phyloP scores from a whole-genome alignment of 2,888 invertebrate species.

The Scotopteryx bipunctaria region DNA sequence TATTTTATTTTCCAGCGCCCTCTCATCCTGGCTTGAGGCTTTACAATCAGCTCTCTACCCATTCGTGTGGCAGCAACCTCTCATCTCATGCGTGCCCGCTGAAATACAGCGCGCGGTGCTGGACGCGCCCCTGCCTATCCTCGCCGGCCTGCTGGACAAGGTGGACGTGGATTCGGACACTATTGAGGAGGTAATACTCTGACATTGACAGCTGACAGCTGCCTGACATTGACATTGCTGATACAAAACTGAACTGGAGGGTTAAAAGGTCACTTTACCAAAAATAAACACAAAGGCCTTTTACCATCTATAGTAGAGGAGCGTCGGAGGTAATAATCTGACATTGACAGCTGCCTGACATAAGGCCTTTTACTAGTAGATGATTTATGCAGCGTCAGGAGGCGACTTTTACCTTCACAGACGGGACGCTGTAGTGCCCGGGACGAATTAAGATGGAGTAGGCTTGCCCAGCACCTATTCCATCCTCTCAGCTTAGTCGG shows the following conservation, averaged over 20 bases:
- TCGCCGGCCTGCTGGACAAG: constrained; percentile 86
- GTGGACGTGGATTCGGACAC: constrained; percentile 26
- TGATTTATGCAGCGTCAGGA: too few species aligned
- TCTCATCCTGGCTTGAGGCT: constrained; percentile 90
- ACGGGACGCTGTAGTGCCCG: too few species aligned
- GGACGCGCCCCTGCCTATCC: constrained; percentile 89
- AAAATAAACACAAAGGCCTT: too few species aligned
- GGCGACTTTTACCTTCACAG: too few species aligned
- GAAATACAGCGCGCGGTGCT: constrained; percentile 87
- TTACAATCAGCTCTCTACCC: constrained; percentile 90
- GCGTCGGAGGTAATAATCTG: too few species aligned
- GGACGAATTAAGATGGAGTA: too few species aligned
- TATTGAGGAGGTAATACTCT: constrained; percentile 26
- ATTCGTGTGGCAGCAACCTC: constrained; percentile 93
- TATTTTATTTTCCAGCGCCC: constrained; percentile 40
- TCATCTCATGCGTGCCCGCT: constrained; percentile 89
- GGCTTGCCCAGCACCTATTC: too few species aligned
- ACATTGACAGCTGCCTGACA: too few species aligned
- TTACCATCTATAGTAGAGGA: too few species aligned
- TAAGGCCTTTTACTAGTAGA: too few species aligned
- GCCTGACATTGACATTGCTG: too few species aligned
- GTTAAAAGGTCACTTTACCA: neutral
- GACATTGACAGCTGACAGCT: neutral
- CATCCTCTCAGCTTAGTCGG: too few species aligned
- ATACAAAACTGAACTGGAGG: neutral